A percentile compares a stretch with the other conserved stretches of the same genome.
phyloP scores from a whole-genome alignment of 2,113 vertebrate species.

The Uropsilus gracilis region DNA sequence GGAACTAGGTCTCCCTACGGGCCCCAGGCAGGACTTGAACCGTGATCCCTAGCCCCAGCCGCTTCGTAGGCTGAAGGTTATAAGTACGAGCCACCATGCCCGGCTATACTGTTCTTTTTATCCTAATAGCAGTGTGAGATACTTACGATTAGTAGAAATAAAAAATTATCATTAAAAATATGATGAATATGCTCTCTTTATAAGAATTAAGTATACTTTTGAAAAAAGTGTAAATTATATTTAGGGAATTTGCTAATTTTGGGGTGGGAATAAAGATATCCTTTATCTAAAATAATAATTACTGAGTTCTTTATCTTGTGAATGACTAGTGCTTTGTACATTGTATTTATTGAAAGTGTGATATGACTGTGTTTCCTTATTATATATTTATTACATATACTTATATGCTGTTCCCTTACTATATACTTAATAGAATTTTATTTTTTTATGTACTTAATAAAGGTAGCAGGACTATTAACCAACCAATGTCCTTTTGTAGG shows the following conservation, averaged over 20 bases:
- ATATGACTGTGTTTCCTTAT: not conserved
- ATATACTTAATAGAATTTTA: conserved; percentile 12
- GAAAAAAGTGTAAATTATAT: not conserved
- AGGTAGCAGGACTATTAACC: not conserved
- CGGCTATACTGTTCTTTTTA: not conserved
- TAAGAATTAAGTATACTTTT: conserved; percentile 10
- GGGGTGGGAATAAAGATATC: not conserved
- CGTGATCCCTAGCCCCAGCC: too few relatives aligned
- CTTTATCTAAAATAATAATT: conserved; percentile 24
- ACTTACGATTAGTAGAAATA: conserved; percentile 25
- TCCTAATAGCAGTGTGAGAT: not conserved
- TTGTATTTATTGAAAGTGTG: not conserved
- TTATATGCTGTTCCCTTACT: not conserved
- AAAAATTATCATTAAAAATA: conserved; percentile 39
- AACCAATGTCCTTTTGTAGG: not conserved
- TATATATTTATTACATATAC: too few relatives aligned
- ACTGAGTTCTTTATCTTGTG: not conserved
- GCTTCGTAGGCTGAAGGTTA: too few relatives aligned
- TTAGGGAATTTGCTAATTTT: not conserved
- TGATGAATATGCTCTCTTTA: not conserved
- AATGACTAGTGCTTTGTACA: not conserved
- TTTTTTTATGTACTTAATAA: too few relatives aligned
- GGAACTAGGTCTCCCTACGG: too few relatives aligned
- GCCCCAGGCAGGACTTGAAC: too few relatives aligned
- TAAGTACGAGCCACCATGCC: too few relatives aligned